Base-by-base conservation (phyloP, 53 echinoderm and acorn worm species). In the Zoroaster sp. region DNA sequence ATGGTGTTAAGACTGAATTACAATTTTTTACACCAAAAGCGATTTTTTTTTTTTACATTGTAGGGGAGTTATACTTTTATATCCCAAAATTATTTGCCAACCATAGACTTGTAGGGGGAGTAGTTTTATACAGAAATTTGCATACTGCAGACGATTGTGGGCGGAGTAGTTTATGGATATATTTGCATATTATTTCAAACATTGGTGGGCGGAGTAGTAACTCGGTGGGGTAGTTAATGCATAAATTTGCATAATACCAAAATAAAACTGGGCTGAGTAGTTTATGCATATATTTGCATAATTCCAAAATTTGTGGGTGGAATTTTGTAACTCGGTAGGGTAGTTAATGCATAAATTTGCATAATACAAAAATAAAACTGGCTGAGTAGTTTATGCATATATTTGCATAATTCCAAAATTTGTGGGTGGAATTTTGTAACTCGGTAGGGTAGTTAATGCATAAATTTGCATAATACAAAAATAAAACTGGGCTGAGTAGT, bases 11-110 rank as follows among this genome's bases (percentile, higher is more conserved):
- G n/a, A n/a, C n/a, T n/a, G n/a, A 59, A 28, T 28, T 59, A 59
- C 8, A 10, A 25, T 12, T 28, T 10, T 37, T 53, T 78, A 78
- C 78, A 78, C 59, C 78, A 78, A 78, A 78, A 59, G 54, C 54
- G 54, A 59, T 54, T 78, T 75, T 36, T 78, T 28, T 28, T n/a
- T n/a, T n/a, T n/a, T n/a, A n/a, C 73, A 49, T 59, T 35, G 39
- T 78, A 76, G 76, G 51, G 76, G 32, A 41, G 3, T 20, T 7
- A 23, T 3, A 49, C 28, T 21, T 32, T 52, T 4, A 49, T 34
- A 25, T 59, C 30, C 63, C 63, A 54, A 54, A 54, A 54, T 54
- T 54, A n/a, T n/a, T n/a, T 20, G 15, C 54, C 54, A 59, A 59
- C 2, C 28, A 11, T 59, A 59, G 63, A 21, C 28, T 25, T 0